phyloP scores from a whole-genome alignment of 2,797 vertebrate genomes.

The Cryptoblepharus egeriae region DNA sequence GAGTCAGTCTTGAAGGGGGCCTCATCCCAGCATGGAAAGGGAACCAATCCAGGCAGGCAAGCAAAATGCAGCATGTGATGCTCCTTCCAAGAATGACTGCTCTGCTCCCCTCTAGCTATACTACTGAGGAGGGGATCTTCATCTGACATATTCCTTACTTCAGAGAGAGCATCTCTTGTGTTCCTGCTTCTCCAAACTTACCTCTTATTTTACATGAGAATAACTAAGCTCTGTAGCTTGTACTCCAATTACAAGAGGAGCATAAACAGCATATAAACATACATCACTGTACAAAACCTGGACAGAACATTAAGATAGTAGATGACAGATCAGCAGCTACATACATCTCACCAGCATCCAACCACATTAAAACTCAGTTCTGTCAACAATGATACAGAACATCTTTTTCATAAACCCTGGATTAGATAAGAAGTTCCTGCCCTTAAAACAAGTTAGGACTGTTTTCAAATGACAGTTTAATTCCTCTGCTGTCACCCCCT shows the following conservation, averaged over 20 bases:
- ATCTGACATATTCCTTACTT: background rate
- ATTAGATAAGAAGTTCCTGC: background rate
- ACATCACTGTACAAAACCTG: background rate
- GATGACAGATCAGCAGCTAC: background rate
- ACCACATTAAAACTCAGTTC: background rate
- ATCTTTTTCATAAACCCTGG: background rate
- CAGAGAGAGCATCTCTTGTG: background rate
- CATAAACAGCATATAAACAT: background rate
- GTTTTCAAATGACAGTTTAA: background rate
- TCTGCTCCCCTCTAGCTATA: too few species aligned
- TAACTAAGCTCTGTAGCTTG: background rate
- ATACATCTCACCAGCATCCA: background rate
- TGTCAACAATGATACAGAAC: background rate
- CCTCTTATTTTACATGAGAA: background rate
- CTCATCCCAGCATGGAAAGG: too few species aligned
- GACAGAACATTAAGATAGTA: background rate
- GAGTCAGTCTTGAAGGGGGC: too few species aligned
- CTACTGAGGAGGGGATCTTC: too few species aligned
- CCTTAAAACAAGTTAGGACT: background rate
- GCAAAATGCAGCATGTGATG: too few species aligned
- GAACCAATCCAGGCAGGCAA: too few species aligned
- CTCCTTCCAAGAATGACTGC: too few species aligned
- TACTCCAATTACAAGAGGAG: background rate
- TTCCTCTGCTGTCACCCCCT: background rate
- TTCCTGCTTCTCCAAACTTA: background rate